These are phyloP conservation scores for Melieria crassipennis DNA, from an alignment of 2,888 invertebrate genomes.

Conservation along the genomic window DNA sequence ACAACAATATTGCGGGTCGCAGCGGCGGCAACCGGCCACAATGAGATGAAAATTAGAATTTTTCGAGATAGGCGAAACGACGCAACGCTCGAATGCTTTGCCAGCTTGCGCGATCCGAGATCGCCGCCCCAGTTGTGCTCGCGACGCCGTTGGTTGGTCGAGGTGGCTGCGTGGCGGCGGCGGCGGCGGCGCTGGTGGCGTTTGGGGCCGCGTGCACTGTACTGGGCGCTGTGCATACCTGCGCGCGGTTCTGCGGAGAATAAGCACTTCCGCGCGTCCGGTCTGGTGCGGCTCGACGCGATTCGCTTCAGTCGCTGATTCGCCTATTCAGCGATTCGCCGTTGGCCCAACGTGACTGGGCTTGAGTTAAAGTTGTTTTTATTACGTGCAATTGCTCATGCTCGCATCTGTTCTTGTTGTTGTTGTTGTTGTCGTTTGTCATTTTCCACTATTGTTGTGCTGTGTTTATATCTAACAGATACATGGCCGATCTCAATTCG, in stretches of 20 bases:
- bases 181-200: not conserved
- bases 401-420: constrained; percentile 3
- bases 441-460: not conserved
- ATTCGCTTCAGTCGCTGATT: constrained; percentile 17
- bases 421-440: constrained; percentile 10
- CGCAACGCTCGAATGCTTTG: constrained; percentile 50
- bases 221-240: not conserved
- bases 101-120: constrained; percentile 41
- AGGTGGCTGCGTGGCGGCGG: not conserved
- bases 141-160: constrained; percentile 21
- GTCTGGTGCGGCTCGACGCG: constrained; percentile 19
- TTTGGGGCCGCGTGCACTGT: not conserved
- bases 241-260: not conserved
- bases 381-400: constrained; percentile 1
- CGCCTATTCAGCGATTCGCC: constrained; percentile 17
- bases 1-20: constrained; percentile 20
- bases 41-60: constrained; percentile 37
- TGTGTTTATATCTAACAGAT: constrained; percentile 43
- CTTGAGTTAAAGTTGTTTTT: constrained; percentile 20
- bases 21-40: not conserved
- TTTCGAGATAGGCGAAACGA: constrained; percentile 45
- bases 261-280: not conserved
- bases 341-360: not conserved
- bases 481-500: constrained; percentile 54
- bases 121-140: constrained; percentile 27